phyloP scores from a whole-genome alignment of 2,113 vertebrate genomes.

The Arothron firmamentum region DNA sequence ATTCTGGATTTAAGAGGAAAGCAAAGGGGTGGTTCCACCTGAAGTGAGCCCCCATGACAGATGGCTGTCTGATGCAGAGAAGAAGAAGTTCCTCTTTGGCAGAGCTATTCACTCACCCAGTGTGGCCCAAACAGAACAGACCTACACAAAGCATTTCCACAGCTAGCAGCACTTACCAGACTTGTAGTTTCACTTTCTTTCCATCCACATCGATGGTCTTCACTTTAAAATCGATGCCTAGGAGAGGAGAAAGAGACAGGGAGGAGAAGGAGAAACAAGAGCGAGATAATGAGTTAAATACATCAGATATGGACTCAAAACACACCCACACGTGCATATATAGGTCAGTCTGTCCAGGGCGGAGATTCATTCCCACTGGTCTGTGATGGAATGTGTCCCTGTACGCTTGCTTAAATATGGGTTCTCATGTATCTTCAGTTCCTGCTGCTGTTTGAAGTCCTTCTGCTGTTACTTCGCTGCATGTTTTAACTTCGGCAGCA shows the following conservation, averaged over 20 bases:
- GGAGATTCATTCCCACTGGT: constrained; percentile 15
- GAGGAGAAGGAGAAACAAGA: not conserved
- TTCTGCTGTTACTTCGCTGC: too few species aligned
- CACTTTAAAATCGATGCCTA: constrained; percentile 95
- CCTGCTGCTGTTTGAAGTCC: too few species aligned
- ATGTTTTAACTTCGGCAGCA: too few species aligned
- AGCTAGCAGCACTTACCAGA: constrained; percentile 78
- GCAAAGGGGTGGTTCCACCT: not conserved
- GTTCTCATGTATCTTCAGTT: too few species aligned
- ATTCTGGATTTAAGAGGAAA: not conserved
- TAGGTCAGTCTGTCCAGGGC: constrained; percentile 42
- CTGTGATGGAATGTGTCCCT: too few species aligned
- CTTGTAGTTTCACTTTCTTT: constrained; percentile 93
- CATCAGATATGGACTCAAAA: constrained; percentile 19
- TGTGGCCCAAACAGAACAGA: not conserved
- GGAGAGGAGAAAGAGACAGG: constrained; percentile 4
- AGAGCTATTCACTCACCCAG: constrained; percentile 1
- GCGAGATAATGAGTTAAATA: constrained; percentile 37
- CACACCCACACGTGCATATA: constrained; percentile 27
- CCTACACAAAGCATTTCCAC: not conserved
- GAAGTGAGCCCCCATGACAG: constrained; percentile 13
- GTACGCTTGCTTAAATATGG: too few species aligned
- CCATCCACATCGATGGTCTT: constrained; percentile 90
- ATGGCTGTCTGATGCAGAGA: not conserved
- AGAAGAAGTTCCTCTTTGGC: constrained; percentile 40